Conservation (phyloP, 1,140 invertebrate species). For the Drosophila nasuta region DNA sequence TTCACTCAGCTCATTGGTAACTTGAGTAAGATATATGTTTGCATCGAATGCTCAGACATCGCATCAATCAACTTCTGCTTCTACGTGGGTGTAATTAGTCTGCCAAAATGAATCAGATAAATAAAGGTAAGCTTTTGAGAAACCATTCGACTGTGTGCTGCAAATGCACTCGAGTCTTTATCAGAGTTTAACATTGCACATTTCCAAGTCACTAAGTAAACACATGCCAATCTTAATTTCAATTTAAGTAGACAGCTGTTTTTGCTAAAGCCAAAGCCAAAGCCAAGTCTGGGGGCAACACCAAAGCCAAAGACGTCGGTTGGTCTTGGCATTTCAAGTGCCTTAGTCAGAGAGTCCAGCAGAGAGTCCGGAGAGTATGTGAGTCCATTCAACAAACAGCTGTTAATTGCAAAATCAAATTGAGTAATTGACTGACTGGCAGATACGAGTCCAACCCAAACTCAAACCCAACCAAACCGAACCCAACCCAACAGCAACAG, state of each 20-base stretch:
- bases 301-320: not conserved
- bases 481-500: conserved; percentile 18
- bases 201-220: conserved; percentile 48
- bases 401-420: conserved; percentile 80
- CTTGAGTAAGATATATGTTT: conserved; percentile 48
- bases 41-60: conserved; percentile 4
- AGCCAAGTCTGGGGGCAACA: not conserved
- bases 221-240: conserved; percentile 49
- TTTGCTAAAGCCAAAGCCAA: conserved; percentile 16
- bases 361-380: not conserved
- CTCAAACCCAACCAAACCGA: conserved; percentile 14
- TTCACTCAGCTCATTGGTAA: conserved; percentile 30
- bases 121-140: not conserved
- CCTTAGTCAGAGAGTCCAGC: conserved; percentile 40
- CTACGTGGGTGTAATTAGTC: conserved; percentile 11
- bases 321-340: conserved; percentile 33
- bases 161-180: conserved; percentile 7
- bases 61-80: conserved; percentile 23
- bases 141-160: not conserved
- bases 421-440: conserved; percentile 62
- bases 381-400: conserved; percentile 52
- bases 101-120: not conserved
- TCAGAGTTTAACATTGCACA: conserved; percentile 16
- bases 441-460: conserved; percentile 30
- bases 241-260: conserved; percentile 50